A percentile compares a stretch with the other conserved stretches of the same genome.
Evolutionary conservation across 35 echinoderm and acorn worm species (phyloP).

Genomic region (Apostichopus japonicus): DNA sequence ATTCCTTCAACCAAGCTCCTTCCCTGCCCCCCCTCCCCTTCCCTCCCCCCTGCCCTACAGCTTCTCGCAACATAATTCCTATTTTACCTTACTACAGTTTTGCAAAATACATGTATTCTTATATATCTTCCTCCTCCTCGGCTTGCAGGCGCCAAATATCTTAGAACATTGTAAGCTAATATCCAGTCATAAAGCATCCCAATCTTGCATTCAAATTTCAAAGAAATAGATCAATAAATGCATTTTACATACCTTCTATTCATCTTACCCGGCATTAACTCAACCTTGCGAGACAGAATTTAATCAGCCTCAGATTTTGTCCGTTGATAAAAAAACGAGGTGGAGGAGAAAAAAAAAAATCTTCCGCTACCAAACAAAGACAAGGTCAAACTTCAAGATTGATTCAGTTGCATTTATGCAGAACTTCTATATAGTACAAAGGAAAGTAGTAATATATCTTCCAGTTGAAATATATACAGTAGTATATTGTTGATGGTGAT

Average conservation of each 20-base stretch:
- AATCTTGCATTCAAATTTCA: background rate
- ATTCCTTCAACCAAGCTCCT: no score
- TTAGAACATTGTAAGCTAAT: background rate
- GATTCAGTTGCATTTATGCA: no score
- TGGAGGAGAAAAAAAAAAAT: background rate
- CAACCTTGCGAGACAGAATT: background rate
- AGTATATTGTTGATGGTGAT: no score
- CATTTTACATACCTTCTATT: background rate
- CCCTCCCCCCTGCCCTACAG: no score
- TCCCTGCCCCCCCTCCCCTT: no score
- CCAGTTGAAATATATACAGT: no score
- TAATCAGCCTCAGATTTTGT: background rate
- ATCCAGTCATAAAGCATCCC: background rate
- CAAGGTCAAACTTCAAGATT: background rate
- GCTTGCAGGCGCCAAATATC: background rate
- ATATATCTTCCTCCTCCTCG: background rate
- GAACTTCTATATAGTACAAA: no score
- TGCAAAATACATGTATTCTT: no score
- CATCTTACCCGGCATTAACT: background rate
- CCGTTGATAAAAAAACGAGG: background rate
- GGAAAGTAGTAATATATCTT: no score
- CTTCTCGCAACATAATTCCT: no score
- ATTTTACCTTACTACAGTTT: no score
- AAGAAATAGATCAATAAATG: background rate
- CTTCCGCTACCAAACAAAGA: background rate